Evolutionary conservation across 1,140 invertebrate species (phyloP), one percentile per base, ranked within the genome.

Genomic region (Drosophila oshimai): DNA sequence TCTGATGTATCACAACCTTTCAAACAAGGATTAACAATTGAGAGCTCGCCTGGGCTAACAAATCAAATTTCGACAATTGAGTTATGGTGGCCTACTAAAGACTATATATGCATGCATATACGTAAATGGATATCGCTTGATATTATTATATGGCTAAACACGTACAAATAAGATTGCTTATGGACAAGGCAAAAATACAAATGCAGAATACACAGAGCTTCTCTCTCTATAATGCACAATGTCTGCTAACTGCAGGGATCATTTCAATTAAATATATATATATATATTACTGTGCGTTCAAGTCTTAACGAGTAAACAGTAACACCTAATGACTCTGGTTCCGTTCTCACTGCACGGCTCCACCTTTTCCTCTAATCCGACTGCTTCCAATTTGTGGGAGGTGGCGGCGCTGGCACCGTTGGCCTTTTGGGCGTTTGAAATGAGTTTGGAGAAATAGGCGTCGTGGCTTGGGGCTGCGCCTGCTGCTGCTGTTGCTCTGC

Each of bases 401-500:
- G 89, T 15, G 89, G 89, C 26, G 89, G 89, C 58, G 89, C 89
- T 67, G 89, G 89, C 60, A 90, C 89, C 49, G 89, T 90, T 47
- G 89, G 89, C 62, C 89, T 71, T 58, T 90, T 90, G 33, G 87
- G 87, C 55, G 84, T 90, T 34, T 90, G 74, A 67, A 90, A 89
- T 62, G 86, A 90, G 55, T 77, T 89, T 10, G 89, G 89, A 26
- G 89, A 90, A 44, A 90, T 81, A 20, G 89, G 89, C 13, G 89
- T 87, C 33, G 89, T 89, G 4, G 88, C 79, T 37, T 79, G 72
- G 13, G 20, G 42, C 37, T 68, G 69, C 42, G 58, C 44, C 24
- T 68, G 62, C 39, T 22, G 62, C 36, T 57, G 69, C 20, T 26
- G 49, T 10, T 22, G 22, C 9, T 62, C 68, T 15, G 17, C 31